Evolutionary conservation across 2,888 invertebrate genomes (phyloP).

Genomic region (Odontothrips loti): DNA sequence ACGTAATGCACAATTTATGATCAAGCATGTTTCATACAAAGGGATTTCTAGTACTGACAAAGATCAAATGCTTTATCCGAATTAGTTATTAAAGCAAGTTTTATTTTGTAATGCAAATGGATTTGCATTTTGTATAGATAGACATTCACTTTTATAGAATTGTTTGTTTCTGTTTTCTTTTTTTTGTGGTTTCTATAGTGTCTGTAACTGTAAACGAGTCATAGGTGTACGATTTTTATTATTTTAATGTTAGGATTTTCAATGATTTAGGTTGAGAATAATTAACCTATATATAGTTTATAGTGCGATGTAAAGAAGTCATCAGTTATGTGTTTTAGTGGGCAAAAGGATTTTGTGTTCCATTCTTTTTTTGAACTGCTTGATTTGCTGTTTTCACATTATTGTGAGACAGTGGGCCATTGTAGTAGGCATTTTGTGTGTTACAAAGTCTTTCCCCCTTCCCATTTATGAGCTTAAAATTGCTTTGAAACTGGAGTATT

Average conservation of each 20-base stretch:
- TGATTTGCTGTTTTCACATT: background rate
- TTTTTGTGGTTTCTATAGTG: background rate
- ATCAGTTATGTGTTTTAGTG: background rate
- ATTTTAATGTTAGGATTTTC: too few relatives aligned
- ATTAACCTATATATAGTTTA: background rate
- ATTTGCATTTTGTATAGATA: background rate
- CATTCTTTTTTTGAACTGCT: background rate
- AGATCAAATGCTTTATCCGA: background rate
- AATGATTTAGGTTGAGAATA: background rate
- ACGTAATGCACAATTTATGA: background rate
- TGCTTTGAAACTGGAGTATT: background rate
- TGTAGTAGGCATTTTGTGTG: background rate
- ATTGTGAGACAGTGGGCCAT: background rate
- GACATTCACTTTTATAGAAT: background rate
- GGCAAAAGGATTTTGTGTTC: background rate
- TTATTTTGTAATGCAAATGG: background rate
- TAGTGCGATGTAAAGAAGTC: background rate
- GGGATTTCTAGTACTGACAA: background rate
- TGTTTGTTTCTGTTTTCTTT: background rate
- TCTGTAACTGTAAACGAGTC: background rate
- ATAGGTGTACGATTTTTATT: conserved; percentile 6
- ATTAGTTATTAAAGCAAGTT: background rate
- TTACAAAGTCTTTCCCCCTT: background rate
- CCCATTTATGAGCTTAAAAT: background rate
- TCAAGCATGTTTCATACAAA: background rate